Conservation (phyloP, 2,888 invertebrate species). For the Crocallis elinguaria region DNA sequence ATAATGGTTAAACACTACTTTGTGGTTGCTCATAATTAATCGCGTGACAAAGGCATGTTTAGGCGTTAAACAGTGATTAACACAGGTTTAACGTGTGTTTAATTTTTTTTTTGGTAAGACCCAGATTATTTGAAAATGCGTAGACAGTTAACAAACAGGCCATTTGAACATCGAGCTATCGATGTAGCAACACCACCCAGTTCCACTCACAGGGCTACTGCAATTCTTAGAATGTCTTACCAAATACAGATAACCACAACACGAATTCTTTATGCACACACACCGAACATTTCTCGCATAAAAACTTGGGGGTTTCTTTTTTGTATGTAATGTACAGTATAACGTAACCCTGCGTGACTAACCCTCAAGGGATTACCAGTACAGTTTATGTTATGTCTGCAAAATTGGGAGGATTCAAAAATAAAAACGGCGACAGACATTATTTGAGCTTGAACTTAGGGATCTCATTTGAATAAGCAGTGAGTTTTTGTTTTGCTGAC, state of each 20-base stretch:
- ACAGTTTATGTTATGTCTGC: conserved; percentile 56
- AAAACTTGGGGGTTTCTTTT: conserved; percentile 50
- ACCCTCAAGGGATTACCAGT: conserved; percentile 54
- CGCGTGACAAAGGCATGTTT: too few species aligned
- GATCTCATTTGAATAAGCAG: conserved; percentile 42
- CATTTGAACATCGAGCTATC: conserved; percentile 19
- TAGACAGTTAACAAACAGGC: conserved; percentile 5
- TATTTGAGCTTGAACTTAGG: conserved; percentile 41
- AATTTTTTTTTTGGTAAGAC: too few species aligned
- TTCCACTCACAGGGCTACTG: conserved; percentile 30
- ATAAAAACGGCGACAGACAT: conserved; percentile 50
- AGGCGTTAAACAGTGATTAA: too few species aligned
- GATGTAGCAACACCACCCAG: conserved; percentile 27
- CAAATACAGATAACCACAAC: conserved; percentile 36
- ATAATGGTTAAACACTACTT: too few species aligned
- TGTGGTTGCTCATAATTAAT: too few species aligned
- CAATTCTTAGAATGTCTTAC: conserved; percentile 37
- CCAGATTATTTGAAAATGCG: neutral
- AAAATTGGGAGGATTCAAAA: conserved; percentile 60
- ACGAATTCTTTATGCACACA: conserved; percentile 48
- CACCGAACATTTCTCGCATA: conserved; percentile 50
- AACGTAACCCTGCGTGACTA: conserved; percentile 52
- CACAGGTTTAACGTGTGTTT: too few species aligned
- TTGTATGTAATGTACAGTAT: conserved; percentile 48
- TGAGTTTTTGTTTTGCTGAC: conserved; percentile 37